phyloP scores from a whole-genome alignment of 1,140 invertebrate species.

The Atopsyche davidsoni region DNA sequence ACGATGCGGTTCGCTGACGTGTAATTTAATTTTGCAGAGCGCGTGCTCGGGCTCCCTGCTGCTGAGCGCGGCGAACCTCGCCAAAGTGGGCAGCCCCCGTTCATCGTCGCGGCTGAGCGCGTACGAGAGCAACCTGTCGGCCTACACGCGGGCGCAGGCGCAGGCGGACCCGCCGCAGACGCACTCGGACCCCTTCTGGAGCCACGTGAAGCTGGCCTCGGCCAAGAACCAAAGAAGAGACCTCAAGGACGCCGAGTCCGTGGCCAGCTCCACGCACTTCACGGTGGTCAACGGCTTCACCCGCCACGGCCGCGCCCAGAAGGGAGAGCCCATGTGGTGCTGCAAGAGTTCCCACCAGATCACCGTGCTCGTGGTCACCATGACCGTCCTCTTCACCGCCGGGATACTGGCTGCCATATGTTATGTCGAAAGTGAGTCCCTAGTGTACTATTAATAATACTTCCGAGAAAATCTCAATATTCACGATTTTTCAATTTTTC shows the following conservation, averaged over 20 bases:
- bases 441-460: slow-evolving; percentile 5
- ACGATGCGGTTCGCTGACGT: no score
- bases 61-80: slow-evolving; percentile 70
- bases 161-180: slow-evolving; percentile 6
- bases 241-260: slow-evolving; percentile 54
- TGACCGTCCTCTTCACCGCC: slow-evolving; percentile 70
- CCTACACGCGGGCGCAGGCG: slow-evolving; percentile 25
- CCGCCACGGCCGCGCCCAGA: slow-evolving; percentile 47
- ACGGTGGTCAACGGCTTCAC: slow-evolving; percentile 75
- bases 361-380: slow-evolving; percentile 69
- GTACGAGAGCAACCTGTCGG: slow-evolving; percentile 33
- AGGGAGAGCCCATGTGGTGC: slow-evolving; percentile 53
- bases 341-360: slow-evolving; percentile 69
- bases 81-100: slow-evolving; percentile 52
- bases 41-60: slow-evolving; percentile 69
- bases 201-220: slow-evolving; percentile 42
- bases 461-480: slow-evolving; percentile 10
- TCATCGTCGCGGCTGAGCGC: slow-evolving; percentile 31
- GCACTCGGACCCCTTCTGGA: slow-evolving; percentile 40
- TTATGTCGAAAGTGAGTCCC: slow-evolving; percentile 59
- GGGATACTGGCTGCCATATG: slow-evolving; percentile 69
- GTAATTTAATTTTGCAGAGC: slow-evolving; percentile 58
- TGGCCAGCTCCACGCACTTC: slow-evolving; percentile 78
- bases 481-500: background rate
- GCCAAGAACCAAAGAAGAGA: slow-evolving; percentile 41